A percentile compares a stretch with the other conserved stretches of the same genome.
Conservation (phyloP, 2,888 invertebrate genomes). For the Strigamia maritima region DNA sequence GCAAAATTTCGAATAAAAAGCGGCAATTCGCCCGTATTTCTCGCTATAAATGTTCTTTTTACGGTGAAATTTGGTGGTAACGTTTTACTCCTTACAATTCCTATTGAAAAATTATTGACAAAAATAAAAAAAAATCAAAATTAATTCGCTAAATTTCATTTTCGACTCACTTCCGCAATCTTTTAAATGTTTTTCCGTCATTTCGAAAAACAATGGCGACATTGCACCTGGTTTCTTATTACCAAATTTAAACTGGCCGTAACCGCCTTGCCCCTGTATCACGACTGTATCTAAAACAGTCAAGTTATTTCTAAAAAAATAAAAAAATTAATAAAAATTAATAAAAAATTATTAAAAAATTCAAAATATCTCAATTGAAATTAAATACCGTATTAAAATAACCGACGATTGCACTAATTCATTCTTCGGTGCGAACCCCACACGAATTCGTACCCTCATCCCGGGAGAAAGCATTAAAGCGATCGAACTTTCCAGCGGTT, state of each 20-base stretch:
- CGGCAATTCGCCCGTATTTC: constrained; percentile 88
- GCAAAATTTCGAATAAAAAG: constrained; percentile 68
- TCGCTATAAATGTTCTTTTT: constrained; percentile 74
- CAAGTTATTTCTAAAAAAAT: constrained; percentile 60
- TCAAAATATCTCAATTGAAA: background rate
- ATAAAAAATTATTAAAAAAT: constrained; percentile 29
- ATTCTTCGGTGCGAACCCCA: constrained; percentile 56
- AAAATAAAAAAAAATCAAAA: background rate
- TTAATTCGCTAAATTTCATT: too few species aligned
- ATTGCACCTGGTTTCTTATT: constrained; percentile 76
- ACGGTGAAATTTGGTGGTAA: constrained; percentile 66
- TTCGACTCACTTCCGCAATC: constrained; percentile 60
- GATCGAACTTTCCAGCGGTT: constrained; percentile 57
- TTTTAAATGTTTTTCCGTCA: constrained; percentile 64
- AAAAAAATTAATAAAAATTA: constrained; percentile 35
- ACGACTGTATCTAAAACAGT: constrained; percentile 83
- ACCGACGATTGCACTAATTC: constrained; percentile 54
- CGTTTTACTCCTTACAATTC: constrained; percentile 44
- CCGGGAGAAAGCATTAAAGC: constrained; percentile 62
- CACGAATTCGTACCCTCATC: constrained; percentile 53
- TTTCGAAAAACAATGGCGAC: constrained; percentile 76
- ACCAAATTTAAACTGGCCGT: constrained; percentile 81
- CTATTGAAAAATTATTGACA: background rate
- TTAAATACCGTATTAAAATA: constrained; percentile 54
- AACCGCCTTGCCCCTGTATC: constrained; percentile 77